Evolutionary conservation across 2,797 vertebrate species (phyloP), one percentile per base, ranked within the genome.

Genomic region (Choloepus didactylus): DNA sequence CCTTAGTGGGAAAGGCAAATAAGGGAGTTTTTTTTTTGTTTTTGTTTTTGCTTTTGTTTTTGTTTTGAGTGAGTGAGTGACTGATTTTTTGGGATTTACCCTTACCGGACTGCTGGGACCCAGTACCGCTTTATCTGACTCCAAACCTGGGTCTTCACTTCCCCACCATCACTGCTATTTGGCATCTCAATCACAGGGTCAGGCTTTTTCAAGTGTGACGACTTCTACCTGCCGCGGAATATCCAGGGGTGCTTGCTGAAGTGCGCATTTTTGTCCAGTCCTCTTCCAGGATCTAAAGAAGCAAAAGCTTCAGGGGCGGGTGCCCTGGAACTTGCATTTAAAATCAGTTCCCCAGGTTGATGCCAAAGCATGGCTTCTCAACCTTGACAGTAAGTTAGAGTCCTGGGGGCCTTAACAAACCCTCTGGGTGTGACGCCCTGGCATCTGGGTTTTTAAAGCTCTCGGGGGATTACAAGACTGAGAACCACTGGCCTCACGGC

Each of bases 251-350:
- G 18, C 38, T 51, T 29, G 41, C 67, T 90, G 56, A 75, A 82
- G 44, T 3, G 4, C 77, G 64, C 29, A 12, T 51, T 86, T 86
- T n/a, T 76, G 60, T 35, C 2, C 31, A 35, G 9, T 11, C 9
- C 25, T 81, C 60, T 72, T 66, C 51, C 4, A 86, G 85, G 51
- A 92, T 60, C 15, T 88, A 77, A 75, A 54, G n/a, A 89, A 66
- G 29, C 27, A 51, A 64, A 85, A 87, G 10, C 49, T 54, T 73
- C 79, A 54, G 67, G n/a, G 67, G 14, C 18, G 25, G 38, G 60
- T 73, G 21, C 21, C 51, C 75, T 41, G 62, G 35, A 86, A 62
- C 4, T 15, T 46, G 38, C 54, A 18, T 49, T 92, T 21, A 27
- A 25, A 21, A 79, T 62, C 88, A 4, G 1, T 9, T 75, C 81